Evolutionary conservation across 2,888 invertebrate species (phyloP).

Genomic region (Stomorhina lunata): DNA sequence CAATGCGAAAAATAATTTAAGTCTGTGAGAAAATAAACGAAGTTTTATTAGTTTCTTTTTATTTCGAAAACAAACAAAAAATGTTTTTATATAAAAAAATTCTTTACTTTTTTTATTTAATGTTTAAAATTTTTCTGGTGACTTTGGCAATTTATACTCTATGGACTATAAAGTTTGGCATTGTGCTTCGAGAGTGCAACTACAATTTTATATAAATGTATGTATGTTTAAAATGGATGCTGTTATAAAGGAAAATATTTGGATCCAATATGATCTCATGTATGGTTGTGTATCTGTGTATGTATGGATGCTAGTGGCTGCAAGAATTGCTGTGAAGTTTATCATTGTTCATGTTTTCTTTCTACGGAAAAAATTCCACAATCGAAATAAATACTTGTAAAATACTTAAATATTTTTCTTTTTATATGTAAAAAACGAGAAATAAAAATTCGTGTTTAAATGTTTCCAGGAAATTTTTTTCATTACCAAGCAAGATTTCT

Average conservation of each 20-base stretch:
- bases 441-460: background rate
- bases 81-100: too few species aligned
- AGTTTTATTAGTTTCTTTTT: conserved; percentile 19
- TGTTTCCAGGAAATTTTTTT: too few species aligned
- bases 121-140: conserved; percentile 49
- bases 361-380: background rate
- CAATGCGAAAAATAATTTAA: background rate
- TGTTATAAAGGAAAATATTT: conserved; percentile 6
- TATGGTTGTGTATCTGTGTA: too few species aligned
- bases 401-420: conserved; percentile 4
- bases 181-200: background rate
- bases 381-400: conserved; percentile 13
- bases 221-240: background rate
- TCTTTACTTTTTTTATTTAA: background rate
- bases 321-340: background rate
- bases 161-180: conserved; percentile 38
- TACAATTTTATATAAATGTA: background rate
- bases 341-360: background rate
- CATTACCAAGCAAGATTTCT: too few species aligned
- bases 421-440: background rate
- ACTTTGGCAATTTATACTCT: conserved; percentile 20
- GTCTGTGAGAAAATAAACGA: background rate
- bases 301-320: too few species aligned
- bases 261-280: background rate
- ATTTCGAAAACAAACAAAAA: too few species aligned